Evolutionary conservation across 2,888 invertebrate genomes (phyloP).

Genomic region (Dorcus hopei): DNA sequence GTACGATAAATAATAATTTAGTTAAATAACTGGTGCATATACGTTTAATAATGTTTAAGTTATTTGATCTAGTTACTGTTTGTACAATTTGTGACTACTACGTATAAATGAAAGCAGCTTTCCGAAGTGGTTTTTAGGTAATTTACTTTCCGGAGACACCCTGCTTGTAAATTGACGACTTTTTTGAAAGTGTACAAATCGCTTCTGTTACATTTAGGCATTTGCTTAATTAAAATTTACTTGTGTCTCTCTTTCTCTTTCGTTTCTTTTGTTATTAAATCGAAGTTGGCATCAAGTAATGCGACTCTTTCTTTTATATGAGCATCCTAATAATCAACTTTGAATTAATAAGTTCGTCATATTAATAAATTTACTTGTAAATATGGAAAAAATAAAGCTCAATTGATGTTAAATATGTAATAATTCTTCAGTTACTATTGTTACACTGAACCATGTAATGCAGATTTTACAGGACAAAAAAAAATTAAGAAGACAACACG

Average conservation of each 20-base stretch:
- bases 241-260: slow-evolving; percentile 1
- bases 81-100: slow-evolving; percentile 11
- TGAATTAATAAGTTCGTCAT: background rate
- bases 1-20: slow-evolving; percentile 12
- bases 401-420: slow-evolving; percentile 10
- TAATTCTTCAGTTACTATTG: background rate
- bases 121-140: slow-evolving; percentile 10
- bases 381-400: slow-evolving; percentile 10
- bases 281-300: background rate
- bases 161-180: slow-evolving; percentile 6
- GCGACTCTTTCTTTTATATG: background rate
- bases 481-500: background rate
- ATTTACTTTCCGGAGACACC: slow-evolving; percentile 16
- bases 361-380: slow-evolving; percentile 2
- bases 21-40: slow-evolving; percentile 12
- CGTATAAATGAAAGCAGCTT: slow-evolving; percentile 16
- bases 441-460: background rate
- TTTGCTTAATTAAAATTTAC: slow-evolving; percentile 5
- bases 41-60: slow-evolving; percentile 13
- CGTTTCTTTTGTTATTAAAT: background rate
- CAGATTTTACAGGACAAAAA: background rate
- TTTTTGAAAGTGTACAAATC: slow-evolving; percentile 12
- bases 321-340: background rate
- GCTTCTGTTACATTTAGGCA: slow-evolving; percentile 11
- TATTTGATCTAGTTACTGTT: slow-evolving; percentile 12